Conservation (phyloP, 2,888 invertebrate genomes). For the Auanema freiburgensis region DNA sequence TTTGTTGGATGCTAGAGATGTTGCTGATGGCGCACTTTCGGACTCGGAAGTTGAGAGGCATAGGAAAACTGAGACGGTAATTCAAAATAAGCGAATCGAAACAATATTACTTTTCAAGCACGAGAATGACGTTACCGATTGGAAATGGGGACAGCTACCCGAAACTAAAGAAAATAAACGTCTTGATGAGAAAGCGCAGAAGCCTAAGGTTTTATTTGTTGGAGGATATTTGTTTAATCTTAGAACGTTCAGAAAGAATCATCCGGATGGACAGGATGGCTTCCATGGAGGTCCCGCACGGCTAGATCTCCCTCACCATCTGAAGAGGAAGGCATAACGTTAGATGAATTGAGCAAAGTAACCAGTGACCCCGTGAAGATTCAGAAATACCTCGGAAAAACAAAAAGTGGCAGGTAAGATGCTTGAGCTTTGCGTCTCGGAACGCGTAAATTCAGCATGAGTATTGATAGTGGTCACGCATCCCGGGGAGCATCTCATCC, state of each 20-base stretch:
- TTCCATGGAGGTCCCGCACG: neutral
- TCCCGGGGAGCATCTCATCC: constrained; percentile 44
- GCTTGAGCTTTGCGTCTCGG: neutral
- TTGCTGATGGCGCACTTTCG: constrained; percentile 58
- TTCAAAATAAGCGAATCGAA: neutral
- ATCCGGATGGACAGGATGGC: neutral
- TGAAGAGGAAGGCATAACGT: constrained; percentile 50
- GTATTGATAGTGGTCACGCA: constrained; percentile 41
- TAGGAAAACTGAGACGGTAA: constrained; percentile 71
- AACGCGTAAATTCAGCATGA: constrained; percentile 23
- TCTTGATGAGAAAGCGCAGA: constrained; percentile 13
- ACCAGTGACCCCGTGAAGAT: constrained; percentile 52
- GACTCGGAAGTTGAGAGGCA: constrained; percentile 61
- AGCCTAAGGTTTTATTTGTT: constrained; percentile 8
- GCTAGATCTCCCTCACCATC: constrained; percentile 7
- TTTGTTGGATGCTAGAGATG: constrained; percentile 32
- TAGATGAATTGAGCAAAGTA: constrained; percentile 50
- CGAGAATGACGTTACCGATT: constrained; percentile 56
- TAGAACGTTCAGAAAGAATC: neutral
- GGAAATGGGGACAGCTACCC: constrained; percentile 67
- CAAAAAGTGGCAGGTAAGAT: constrained; percentile 34
- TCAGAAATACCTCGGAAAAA: constrained; percentile 56
- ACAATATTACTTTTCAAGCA: constrained; percentile 26
- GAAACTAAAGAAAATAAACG: constrained; percentile 35
- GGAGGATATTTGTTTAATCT: neutral